These are phyloP conservation scores for Argyra leucocephala DNA, from an alignment of 2,888 invertebrate species.

Conservation along the genomic window DNA sequence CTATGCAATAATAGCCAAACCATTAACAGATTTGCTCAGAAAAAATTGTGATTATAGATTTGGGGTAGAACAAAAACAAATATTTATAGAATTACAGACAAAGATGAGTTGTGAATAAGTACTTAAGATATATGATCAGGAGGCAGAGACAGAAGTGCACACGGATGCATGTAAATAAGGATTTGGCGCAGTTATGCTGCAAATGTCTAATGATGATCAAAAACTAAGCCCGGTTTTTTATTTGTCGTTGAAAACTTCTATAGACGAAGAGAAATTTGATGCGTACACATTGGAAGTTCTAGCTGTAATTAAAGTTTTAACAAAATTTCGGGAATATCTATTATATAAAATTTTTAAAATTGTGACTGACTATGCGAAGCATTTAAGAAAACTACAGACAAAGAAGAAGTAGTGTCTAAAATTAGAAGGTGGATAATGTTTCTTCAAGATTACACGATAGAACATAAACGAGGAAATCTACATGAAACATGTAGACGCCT, in stretches of 20 bases:
- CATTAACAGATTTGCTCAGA: conserved; percentile 13
- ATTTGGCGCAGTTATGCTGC: conserved; percentile 20
- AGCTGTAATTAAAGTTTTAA: not conserved
- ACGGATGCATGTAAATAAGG: conserved; percentile 19
- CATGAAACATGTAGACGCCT: conserved; percentile 17
- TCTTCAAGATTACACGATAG: conserved; percentile 16
- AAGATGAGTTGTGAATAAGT: conserved; percentile 2
- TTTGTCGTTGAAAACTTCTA: conserved; percentile 11
- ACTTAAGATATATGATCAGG: conserved; percentile 13
- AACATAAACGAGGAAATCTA: conserved; percentile 11
- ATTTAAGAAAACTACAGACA: conserved; percentile 14
- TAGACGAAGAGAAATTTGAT: not conserved
- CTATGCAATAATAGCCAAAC: conserved; percentile 18
- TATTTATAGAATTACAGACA: conserved; percentile 10
- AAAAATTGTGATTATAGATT: conserved; percentile 13
- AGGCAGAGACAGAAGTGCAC: conserved; percentile 16
- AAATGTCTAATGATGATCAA: conserved; percentile 9
- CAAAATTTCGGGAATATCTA: not conserved
- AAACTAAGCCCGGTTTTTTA: conserved; percentile 21
- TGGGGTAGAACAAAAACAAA: conserved; percentile 9
- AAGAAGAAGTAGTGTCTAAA: conserved; percentile 15
- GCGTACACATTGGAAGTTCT: not conserved
- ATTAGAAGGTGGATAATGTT: conserved; percentile 14
- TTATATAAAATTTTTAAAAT: conserved; percentile 9
- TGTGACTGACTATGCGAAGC: conserved; percentile 18